Conservation (phyloP, 2,888 invertebrate species). For the Acholoe squamosa region DNA sequence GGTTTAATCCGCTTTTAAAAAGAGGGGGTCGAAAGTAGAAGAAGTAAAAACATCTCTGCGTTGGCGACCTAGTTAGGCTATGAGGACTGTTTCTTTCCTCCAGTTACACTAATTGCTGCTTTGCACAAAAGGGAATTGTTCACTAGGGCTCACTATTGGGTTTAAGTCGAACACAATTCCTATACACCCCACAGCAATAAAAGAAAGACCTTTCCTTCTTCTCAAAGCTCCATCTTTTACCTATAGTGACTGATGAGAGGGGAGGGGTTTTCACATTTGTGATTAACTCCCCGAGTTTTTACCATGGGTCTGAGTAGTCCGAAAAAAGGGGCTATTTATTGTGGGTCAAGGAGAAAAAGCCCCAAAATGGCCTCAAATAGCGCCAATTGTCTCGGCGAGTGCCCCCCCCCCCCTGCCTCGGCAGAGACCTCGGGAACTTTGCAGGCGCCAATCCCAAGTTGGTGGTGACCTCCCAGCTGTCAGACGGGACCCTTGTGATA, state of each 20-base stretch:
- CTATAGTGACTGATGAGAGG: not conserved
- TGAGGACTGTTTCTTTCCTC: not conserved
- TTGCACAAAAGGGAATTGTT: not conserved
- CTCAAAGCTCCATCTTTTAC: not conserved
- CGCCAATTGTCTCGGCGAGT: not conserved
- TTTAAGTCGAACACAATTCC: not conserved
- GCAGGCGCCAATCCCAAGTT: not conserved
- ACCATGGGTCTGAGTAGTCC: not conserved
- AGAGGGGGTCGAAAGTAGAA: not conserved
- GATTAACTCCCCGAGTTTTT: slow-evolving; percentile 21
- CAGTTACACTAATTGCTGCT: not conserved
- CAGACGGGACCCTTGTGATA: not conserved
- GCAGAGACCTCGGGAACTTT: not conserved
- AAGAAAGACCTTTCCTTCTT: not conserved
- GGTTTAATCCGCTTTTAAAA: slow-evolving; percentile 36
- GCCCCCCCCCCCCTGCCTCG: too few relatives aligned
- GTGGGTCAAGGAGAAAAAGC: slow-evolving; percentile 13
- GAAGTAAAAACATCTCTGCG: not conserved
- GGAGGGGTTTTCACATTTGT: not conserved
- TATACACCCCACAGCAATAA: not conserved
- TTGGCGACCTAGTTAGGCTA: not conserved
- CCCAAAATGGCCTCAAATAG: not conserved
- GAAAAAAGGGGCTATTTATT: not conserved
- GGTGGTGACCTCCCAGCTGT: slow-evolving; percentile 10
- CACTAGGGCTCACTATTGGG: not conserved